Evolutionary conservation across 1,140 invertebrate genomes (phyloP), one percentile per base, ranked within the genome.

Genomic region (Brachionus paranguensis): DNA sequence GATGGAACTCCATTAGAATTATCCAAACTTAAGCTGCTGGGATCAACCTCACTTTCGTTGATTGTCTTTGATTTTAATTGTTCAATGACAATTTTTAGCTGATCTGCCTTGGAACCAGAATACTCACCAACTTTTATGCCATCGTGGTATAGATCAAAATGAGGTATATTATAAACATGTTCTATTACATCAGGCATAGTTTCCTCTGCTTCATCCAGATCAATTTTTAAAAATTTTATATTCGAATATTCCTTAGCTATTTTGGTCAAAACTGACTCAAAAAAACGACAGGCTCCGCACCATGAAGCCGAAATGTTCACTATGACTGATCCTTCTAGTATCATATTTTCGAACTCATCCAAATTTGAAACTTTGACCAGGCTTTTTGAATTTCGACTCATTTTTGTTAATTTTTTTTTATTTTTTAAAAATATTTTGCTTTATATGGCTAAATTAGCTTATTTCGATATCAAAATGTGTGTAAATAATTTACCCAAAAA

Each of bases 161-260:
- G 43, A 41, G 70, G 70, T 24, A 72, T 27, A 10, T 41, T 47
- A 24, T 0, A 47, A 17, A 72, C 43, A 47, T 72, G 37, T 27
- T 72, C 70, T 17, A 72, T 41, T 47, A 72, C 14, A 43, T 72
- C 70, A n/a, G 37, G n/a, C 37, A 72, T 41, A 8, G 4, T 24
- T 37, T 78, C 76, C 3, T 47, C 76, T 0, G 37, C 76, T 45
- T 78, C 76, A n/a, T 78, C 76, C 0, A 78, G 27, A 45, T 78
- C 76, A 37, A 78, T 24, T 78, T 78, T 78, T 43, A 78, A 55
- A 45, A 78, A 78, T 33, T 78, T 78, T 47, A 78, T 50, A 17
- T 55, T 78, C 24, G 76, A 33, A 78, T 78, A 50, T 78, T 55
- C 45, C 8, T 20, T 20, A 2, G 76, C 11, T 20, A 78, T 43